A percentile compares a stretch with the other conserved stretches of the same genome.
Evolutionary conservation across 1,140 invertebrate species (phyloP).

Genomic region (Ceratina japonica): DNA sequence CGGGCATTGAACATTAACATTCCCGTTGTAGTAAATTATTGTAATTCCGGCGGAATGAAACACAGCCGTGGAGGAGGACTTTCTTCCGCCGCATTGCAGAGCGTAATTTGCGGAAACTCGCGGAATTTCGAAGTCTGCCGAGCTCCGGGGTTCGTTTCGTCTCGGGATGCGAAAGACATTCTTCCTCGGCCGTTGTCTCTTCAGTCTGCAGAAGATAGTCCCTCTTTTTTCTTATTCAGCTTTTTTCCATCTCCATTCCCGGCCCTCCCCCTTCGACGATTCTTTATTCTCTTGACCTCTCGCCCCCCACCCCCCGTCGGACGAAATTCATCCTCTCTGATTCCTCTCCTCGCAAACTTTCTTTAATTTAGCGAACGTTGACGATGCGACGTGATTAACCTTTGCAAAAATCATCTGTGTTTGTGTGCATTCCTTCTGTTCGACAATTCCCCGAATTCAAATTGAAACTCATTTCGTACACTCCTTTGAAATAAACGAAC

Average conservation of each 20-base stretch:
- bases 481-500: too few species aligned
- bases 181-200: slow-evolving; percentile 2
- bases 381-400: too few species aligned
- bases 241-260: slow-evolving; percentile 17
- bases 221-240: neutral
- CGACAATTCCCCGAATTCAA: too few species aligned
- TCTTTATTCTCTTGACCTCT: slow-evolving; percentile 31
- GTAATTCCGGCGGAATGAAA: slow-evolving; percentile 4
- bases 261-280: neutral
- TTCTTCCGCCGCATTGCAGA: slow-evolving; percentile 15
- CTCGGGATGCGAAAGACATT: slow-evolving; percentile 17
- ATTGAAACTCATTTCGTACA: too few species aligned
- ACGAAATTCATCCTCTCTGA: slow-evolving; percentile 14
- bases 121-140: slow-evolving; percentile 37
- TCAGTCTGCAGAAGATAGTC: neutral
- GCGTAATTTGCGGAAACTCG: slow-evolving; percentile 28
- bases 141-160: neutral
- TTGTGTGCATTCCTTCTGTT: too few species aligned
- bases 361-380: too few species aligned
- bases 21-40: slow-evolving; percentile 22
- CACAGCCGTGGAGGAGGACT: neutral
- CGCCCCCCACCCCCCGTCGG: too few species aligned
- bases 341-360: neutral
- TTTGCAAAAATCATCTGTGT: too few species aligned
- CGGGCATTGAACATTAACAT: neutral